Evolutionary conservation across 2,113 vertebrate species (phyloP).

Genomic region (Amphiprion ocellaris): DNA sequence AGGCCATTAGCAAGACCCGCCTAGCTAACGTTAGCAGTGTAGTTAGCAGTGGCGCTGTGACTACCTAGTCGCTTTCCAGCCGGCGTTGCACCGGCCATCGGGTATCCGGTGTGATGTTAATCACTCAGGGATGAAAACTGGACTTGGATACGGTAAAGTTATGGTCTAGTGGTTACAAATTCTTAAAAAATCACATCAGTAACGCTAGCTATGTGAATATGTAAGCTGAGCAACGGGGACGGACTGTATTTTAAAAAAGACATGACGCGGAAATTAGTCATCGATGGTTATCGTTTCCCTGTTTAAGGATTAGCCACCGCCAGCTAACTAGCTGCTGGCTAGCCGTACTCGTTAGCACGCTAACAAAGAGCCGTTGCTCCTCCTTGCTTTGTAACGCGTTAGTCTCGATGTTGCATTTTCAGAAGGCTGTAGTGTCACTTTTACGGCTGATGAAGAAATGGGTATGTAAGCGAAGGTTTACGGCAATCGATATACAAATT

Average conservation of each 20-base stretch:
- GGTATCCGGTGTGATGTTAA: slow-evolving; percentile 33
- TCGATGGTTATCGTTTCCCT: slow-evolving; percentile 43
- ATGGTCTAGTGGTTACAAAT: not conserved
- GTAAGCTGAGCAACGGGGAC: not conserved
- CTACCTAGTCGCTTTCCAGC: slow-evolving; percentile 38
- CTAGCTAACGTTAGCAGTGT: slow-evolving; percentile 61
- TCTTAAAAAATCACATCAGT: not conserved
- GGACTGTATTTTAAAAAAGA: slow-evolving; percentile 20
- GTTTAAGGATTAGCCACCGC: slow-evolving; percentile 60
- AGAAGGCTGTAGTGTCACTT: slow-evolving; percentile 23
- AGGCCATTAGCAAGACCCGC: slow-evolving; percentile 72
- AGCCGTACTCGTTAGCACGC: slow-evolving; percentile 64
- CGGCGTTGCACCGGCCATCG: slow-evolving; percentile 44
- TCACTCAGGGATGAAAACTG: slow-evolving; percentile 32
- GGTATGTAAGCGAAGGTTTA: not conserved
- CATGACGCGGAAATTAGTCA: slow-evolving; percentile 51
- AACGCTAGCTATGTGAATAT: not conserved
- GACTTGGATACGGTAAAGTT: slow-evolving; percentile 31
- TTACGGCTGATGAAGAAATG: not conserved
- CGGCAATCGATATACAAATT: not conserved
- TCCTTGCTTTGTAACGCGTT: slow-evolving; percentile 64
- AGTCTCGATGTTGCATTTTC: slow-evolving; percentile 50
- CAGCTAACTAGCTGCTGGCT: slow-evolving; percentile 69
- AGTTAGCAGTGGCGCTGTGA: slow-evolving; percentile 40
- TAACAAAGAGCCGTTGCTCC: slow-evolving; percentile 81